Evolutionary conservation across 2,888 invertebrate genomes (phyloP).

Genomic region (Rhaphigaster nebulosa): DNA sequence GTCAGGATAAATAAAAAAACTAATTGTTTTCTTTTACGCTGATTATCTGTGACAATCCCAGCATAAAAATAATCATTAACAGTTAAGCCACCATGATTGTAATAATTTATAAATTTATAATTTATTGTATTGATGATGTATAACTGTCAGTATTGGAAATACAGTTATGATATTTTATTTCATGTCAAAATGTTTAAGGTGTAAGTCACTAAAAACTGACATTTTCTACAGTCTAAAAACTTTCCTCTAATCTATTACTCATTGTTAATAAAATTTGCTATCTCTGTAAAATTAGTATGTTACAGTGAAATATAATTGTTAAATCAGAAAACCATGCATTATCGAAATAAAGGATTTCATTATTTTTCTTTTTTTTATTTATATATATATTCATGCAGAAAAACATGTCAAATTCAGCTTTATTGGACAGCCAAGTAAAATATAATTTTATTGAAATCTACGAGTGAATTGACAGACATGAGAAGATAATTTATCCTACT

Average conservation of each 20-base stretch:
- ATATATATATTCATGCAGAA: constrained; percentile 27
- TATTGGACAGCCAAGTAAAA: constrained; percentile 29
- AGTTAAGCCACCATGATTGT: not conserved
- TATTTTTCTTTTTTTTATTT: not conserved
- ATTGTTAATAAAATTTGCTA: not conserved
- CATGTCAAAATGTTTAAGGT: not conserved
- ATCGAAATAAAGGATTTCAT: not conserved
- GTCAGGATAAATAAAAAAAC: too few species aligned
- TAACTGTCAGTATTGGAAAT: not conserved
- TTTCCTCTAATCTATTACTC: not conserved
- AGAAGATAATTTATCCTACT: not conserved
- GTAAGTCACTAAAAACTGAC: not conserved
- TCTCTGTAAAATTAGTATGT: not conserved
- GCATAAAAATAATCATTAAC: too few species aligned
- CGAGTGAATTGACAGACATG: not conserved
- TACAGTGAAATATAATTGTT: not conserved
- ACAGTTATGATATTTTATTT: not conserved
- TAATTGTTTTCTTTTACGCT: too few species aligned
- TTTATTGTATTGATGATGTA: not conserved
- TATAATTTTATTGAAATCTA: constrained; percentile 6
- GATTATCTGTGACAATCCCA: too few species aligned
- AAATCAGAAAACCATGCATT: constrained; percentile 36
- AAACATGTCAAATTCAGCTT: constrained; percentile 30
- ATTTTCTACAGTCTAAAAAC: constrained; percentile 33
- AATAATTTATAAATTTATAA: not conserved